Conservation (phyloP, 2,113 vertebrate species). For the Mobula hypostoma region DNA sequence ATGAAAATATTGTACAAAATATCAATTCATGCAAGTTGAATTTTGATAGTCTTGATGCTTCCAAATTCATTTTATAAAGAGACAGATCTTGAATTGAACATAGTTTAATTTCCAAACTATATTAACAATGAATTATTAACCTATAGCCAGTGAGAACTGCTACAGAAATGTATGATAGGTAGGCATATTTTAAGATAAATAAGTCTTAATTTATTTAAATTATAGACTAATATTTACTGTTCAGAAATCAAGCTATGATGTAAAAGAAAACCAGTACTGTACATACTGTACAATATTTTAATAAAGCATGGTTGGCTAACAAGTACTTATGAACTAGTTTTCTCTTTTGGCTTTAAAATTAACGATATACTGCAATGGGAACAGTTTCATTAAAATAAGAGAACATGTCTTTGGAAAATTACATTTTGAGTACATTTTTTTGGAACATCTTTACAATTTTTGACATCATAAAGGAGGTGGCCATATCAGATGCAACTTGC, state of each 20-base stretch:
- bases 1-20: background rate
- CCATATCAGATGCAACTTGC: background rate
- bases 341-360: background rate
- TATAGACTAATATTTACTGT: background rate
- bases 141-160: background rate
- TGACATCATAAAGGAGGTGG: no score
- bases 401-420: background rate
- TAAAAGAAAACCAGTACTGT: background rate
- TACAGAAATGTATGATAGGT: background rate
- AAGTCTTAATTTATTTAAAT: constrained; percentile 6
- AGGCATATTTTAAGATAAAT: background rate
- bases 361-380: background rate
- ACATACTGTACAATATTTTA: no score
- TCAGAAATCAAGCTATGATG: background rate
- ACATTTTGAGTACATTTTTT: background rate
- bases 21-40: background rate
- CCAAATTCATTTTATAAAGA: background rate
- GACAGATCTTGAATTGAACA: background rate
- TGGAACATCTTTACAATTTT: background rate
- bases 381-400: no score
- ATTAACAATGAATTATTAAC: background rate
- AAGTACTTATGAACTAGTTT: background rate
- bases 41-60: no score
- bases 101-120: background rate
- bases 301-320: background rate